Evolutionary conservation across 2,888 invertebrate species (phyloP), one percentile per base, ranked within the genome.

Genomic region (Archips crataeganus): DNA sequence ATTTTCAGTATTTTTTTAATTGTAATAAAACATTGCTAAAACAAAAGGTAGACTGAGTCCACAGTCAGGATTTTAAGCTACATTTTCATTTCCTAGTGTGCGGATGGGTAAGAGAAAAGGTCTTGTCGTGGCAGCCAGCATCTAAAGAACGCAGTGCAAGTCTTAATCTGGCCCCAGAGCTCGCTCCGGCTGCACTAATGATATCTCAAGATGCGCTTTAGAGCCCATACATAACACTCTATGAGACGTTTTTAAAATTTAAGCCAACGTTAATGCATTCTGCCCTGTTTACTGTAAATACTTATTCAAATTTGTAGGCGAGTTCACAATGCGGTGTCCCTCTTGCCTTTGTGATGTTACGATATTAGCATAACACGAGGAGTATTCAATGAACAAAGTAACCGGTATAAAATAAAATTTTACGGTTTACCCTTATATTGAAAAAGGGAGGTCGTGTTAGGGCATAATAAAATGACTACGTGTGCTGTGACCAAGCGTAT

Each of bases 181-280:
- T 82, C 85, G 80, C 86, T 87, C 81, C 85, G 79, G 86, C 87
- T 88, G 87, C 85, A 88, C 90, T 94, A 94, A 94, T 93, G 94
- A 94, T 94, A 94, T 93, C 92, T 90, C 89, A 86, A 89, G 91
- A 90, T 87, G 87, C 91, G 87, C 89, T 93, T 93, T 93, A 93
- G 90, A 90, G 88, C 87, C 90, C 94, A 93, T 94, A 93, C 88
- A 93, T 94, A 91, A 93, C 92, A 88, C 88, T 94, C 87, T 91
- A 93, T 88, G 93, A 87, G 94, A 94, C 94, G 86, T 94, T 94
- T 94, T 94, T 92, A 90, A 91, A 94, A 94, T 94, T 93, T 94
- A 94, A 93, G 87, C 85, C 92, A 90, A 90, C 92, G 83, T 86
- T 93, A 93, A 93, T 93, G 94, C 89, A 87, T 92, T 90, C 87